Evolutionary conservation across 2,888 invertebrate species (phyloP), one percentile per base, ranked within the genome.

Genomic region (Incurvaria masculella): DNA sequence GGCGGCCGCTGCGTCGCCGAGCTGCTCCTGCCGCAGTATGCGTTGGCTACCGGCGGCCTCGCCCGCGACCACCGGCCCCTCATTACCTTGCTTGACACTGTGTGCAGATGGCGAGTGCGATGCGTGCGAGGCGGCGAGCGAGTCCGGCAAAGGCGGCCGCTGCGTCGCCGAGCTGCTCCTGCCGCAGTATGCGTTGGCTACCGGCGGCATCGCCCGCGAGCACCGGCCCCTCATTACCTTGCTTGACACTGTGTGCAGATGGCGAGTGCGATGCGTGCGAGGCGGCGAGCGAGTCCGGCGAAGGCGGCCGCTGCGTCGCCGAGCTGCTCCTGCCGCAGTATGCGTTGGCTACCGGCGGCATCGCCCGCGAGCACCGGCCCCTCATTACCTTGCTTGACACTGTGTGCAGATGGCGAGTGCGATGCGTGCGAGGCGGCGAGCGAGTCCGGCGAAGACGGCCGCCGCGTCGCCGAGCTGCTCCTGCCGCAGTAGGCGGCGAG

Each of bases 331-430:
- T 94, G 65, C 88, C 91, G 51, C 91, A 93, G 74, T 94, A 91
- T 73, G 92, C 93, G 52, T 87, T 94, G 64, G 88, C 95, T 57
- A 91, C 94, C 53, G 96, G 97, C 56, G 95, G 97, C 23, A 90
- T 94, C 74, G 92, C 95, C n/a, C 83, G 84, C 61, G 94, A 95
- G 71, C 95, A 96, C 61, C 90, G 92, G 60, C 95, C 96, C 17
- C 85, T 97, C 59, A 88, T 97, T 64, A 94, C 94, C 56, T 96
- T 97, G 76, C 96, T 97, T 39, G 97, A 97, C 76, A n/a, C n/a
- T n/a, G n/a, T n/a, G n/a, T n/a, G n/a, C n/a, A n/a, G n/a, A n/a
- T n/a, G n/a, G n/a, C n/a, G n/a, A n/a, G n/a, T n/a, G n/a, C n/a
- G 79, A 79, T 59, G 76, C 73, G 2, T 78, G 78, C 64, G 53